Evolutionary conservation across 2,888 invertebrate genomes (phyloP), one percentile per base, ranked within the genome.

Genomic region (Alitta virens): DNA sequence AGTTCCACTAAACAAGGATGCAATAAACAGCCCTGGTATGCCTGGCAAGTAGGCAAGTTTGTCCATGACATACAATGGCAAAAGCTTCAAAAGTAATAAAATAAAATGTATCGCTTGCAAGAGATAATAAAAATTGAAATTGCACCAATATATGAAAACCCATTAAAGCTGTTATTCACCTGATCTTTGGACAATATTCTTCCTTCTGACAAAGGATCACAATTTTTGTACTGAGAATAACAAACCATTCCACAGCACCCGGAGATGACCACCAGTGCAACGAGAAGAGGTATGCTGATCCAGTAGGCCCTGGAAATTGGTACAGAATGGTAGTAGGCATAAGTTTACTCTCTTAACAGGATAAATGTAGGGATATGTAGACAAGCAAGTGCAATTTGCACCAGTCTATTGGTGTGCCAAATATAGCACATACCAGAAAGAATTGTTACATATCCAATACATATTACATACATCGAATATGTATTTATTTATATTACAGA

Each of bases 1-100:
- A 75, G 95, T 94, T 1, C 95, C 96, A 46, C 94, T 94, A 81
- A 96, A 97, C 64, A 97, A 91, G 23, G 95, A 94, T 2, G 96
- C 92, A 0, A 96, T 94, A 81, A 97, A 96, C 74, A 96, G 88
- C 1, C 96, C 95, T 0, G 94, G 90, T 1, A 95, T 84, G 0
- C 94, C 94, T 21, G 25, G 33, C 33, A 86, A 87, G 54, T 86
- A 79, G 0, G 91, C 91, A 77, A 95, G 86, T 64, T 89, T 87
- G 64, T 89, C 88, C 85, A 96, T 91, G 26, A 96, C 93, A 78
- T 92, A 96, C 5, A 21, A 25, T n/a, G 52, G 52, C 5, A 52
- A 23, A 16, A 52, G 12, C 52, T 95, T 90, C 82, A 93, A 12
- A 14, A 49, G 49, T 7, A 49, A 49, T 9, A 33, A n/a, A n/a